phyloP scores from a whole-genome alignment of 2,113 vertebrate species.

The Cynocephalus volans region DNA sequence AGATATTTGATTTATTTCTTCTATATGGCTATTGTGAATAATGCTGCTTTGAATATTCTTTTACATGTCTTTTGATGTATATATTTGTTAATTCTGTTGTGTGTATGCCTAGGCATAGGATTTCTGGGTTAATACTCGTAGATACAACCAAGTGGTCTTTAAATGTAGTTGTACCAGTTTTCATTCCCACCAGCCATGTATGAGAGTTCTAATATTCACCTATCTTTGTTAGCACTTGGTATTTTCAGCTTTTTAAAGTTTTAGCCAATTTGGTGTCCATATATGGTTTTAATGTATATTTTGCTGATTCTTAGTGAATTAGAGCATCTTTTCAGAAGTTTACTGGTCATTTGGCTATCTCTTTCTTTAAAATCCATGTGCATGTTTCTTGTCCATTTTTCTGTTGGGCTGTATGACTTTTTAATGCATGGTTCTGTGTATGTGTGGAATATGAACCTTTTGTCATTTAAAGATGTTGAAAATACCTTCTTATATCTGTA shows the following conservation, averaged over 20 bases:
- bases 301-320: not conserved
- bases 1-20: not conserved
- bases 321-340: slow-evolving; percentile 8
- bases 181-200: not conserved
- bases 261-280: not conserved
- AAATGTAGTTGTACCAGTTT: not conserved
- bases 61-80: not conserved
- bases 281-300: slow-evolving; percentile 29
- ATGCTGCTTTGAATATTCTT: not conserved
- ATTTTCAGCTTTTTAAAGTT: not conserved
- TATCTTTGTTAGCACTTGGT: not conserved
- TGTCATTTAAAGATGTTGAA: not conserved
- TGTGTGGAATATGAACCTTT: not conserved
- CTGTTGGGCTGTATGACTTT: not conserved
- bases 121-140: slow-evolving; percentile 8
- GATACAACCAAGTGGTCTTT: not conserved
- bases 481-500: not conserved
- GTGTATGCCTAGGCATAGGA: not conserved
- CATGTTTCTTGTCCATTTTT: not conserved
- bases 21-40: not conserved
- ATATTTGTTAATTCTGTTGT: not conserved
- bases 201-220: not conserved
- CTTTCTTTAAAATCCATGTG: not conserved
- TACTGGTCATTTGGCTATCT: not conserved
- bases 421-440: not conserved